These are phyloP conservation scores for Cantharis rufa DNA, from an alignment of 2,888 invertebrate genomes.

Conservation along the genomic window DNA sequence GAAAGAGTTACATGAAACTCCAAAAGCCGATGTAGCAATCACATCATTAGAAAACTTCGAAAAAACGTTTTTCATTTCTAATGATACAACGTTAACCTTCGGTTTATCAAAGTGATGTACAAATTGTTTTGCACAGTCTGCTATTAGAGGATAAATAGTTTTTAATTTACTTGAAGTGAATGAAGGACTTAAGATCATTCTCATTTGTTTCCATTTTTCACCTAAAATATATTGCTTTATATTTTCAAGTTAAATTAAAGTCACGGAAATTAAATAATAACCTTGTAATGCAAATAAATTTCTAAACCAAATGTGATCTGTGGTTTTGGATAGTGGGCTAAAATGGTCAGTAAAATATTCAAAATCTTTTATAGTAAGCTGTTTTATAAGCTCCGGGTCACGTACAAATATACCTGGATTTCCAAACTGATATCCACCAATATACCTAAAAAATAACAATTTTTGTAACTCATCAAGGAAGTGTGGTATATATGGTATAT, in stretches of 20 bases:
- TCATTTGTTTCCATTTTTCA: conserved; percentile 43
- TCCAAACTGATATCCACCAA: conserved; percentile 56
- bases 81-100: no score
- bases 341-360: conserved; percentile 44
- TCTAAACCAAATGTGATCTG: background rate
- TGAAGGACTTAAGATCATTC: no score
- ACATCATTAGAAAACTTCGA: no score
- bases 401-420: conserved; percentile 56
- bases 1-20: no score
- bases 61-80: no score
- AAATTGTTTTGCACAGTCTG: no score
- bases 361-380: conserved; percentile 62
- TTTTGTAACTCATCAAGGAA: no score
- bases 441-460: background rate
- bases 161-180: no score
- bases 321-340: background rate
- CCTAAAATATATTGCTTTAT: background rate
- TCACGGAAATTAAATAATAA: background rate
- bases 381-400: conserved; percentile 61
- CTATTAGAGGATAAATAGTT: no score
- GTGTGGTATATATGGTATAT: no score
- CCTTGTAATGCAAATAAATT: background rate
- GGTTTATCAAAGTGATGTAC: no score
- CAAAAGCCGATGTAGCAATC: no score
- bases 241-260: background rate